These are phyloP conservation scores for Lordiphosa collinella DNA, from an alignment of 1,140 invertebrate genomes.

Conservation along the genomic window DNA sequence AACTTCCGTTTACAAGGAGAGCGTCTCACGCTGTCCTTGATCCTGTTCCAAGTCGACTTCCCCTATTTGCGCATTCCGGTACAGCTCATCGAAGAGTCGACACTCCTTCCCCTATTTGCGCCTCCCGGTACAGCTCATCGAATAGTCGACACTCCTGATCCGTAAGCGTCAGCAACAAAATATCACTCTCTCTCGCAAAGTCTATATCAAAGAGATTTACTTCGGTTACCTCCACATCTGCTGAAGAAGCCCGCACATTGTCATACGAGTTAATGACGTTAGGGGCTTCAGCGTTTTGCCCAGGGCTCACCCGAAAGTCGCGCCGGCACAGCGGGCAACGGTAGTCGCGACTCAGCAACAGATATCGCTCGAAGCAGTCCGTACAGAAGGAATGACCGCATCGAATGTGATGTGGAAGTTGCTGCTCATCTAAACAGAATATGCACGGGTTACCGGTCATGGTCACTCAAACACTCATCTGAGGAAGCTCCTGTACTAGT, in stretches of 20 bases:
- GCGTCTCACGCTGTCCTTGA: too few relatives aligned
- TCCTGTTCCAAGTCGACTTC: too few relatives aligned
- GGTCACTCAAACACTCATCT: neutral
- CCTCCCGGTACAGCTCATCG: constrained; percentile 32
- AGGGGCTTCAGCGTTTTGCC: neutral
- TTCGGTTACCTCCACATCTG: neutral
- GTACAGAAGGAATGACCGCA: constrained; percentile 56
- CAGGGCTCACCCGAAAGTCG: constrained; percentile 31
- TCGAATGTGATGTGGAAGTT: constrained; percentile 24
- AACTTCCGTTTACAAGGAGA: too few relatives aligned
- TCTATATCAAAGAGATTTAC: constrained; percentile 7
- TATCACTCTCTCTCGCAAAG: constrained; percentile 30
- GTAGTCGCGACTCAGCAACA: constrained; percentile 31
- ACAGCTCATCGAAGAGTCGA: constrained; percentile 39
- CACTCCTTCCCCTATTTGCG: constrained; percentile 28
- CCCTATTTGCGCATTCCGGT: constrained; percentile 9
- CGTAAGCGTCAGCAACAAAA: constrained; percentile 43
- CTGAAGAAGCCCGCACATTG: too few relatives aligned
- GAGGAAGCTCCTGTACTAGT: too few relatives aligned
- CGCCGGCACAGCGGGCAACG: constrained; percentile 51
- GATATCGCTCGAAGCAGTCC: constrained; percentile 38
- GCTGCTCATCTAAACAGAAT: constrained; percentile 62
- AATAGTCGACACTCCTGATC: constrained; percentile 54
- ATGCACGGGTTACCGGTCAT: constrained; percentile 49
- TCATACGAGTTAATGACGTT: too few relatives aligned